Evolutionary conservation across 92 coral and sea anemone species (phyloP), one percentile per base, ranked within the genome.

Genomic region (Palythoa heliodiscus): DNA sequence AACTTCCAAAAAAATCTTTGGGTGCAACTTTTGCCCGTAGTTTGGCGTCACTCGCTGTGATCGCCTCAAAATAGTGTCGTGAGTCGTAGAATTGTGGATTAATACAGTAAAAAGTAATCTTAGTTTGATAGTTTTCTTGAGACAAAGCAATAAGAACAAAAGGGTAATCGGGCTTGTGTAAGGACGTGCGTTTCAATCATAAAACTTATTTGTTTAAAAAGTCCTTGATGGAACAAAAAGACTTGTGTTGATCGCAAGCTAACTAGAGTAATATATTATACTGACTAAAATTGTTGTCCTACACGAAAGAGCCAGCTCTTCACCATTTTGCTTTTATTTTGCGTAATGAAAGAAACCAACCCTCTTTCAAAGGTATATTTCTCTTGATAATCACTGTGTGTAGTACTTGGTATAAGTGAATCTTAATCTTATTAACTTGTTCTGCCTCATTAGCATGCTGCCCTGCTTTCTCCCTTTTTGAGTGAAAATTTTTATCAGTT

Each of bases 231-330:
- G 74, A 64, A 40, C 84, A 67, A 47, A n/a, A 8, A n/a, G 84
- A 11, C 52, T 80, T 48, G 84, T 80, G 84, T 80, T 80, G 84
- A 80, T 80, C 74, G 74, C 84, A 80, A 80, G 43, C 40, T 24
- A 25, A 64, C 71, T 43, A 80, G 84, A 70, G 16, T 80, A 80
- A 78, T 19, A 43, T 67, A 80, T 80, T 77, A 15, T 12, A 73
- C 14, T 16, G 5, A 64, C 43, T 11, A 68, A 48, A 43, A 20
- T 64, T 47, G 54, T 17, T 19, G 11, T 25, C 54, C 60, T 43
- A 70, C 43, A 80, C 69, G 9, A 61, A 63, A 63, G 20, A n/a
- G 50, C 69, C 69, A 19, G 69, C 69, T 63, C 25, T 22, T 22
- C 39, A 22, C 66, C 81, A 67, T 77, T 80, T 64, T 80, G 71